Evolutionary conservation across 2,113 vertebrate species (phyloP).

Genomic region (Ibidorhyncha struthersii): DNA sequence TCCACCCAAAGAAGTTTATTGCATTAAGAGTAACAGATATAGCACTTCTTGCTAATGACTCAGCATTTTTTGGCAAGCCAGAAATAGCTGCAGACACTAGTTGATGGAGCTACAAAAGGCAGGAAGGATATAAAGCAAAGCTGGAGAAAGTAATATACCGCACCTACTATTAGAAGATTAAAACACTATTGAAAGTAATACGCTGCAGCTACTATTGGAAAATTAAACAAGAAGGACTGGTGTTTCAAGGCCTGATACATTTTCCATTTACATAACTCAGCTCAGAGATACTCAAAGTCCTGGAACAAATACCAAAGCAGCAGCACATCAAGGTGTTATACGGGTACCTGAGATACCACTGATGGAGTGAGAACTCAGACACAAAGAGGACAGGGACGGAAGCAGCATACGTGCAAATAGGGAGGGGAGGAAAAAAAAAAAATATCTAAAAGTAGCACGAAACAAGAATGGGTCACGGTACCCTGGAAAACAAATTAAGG

Average conservation of each 20-base stretch:
- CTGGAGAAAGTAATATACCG: background rate
- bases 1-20: background rate
- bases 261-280: background rate
- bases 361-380: background rate
- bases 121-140: background rate
- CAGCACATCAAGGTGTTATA: background rate
- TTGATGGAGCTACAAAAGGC: background rate
- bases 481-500: background rate
- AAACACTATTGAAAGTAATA: background rate
- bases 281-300: background rate
- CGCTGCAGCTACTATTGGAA: background rate
- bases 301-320: background rate
- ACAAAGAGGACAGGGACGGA: background rate
- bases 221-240: background rate
- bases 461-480: background rate
- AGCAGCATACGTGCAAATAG: fast-evolving
- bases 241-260: background rate
- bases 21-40: background rate
- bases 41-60: background rate
- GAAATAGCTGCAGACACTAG: background rate
- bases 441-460: background rate
- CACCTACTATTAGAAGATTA: background rate
- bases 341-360: background rate
- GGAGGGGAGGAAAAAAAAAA: background rate
- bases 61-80: background rate